A percentile compares a stretch with the other conserved stretches of the same genome.
Conservation (phyloP, 2,888 invertebrate species). For the Melieria picta region DNA sequence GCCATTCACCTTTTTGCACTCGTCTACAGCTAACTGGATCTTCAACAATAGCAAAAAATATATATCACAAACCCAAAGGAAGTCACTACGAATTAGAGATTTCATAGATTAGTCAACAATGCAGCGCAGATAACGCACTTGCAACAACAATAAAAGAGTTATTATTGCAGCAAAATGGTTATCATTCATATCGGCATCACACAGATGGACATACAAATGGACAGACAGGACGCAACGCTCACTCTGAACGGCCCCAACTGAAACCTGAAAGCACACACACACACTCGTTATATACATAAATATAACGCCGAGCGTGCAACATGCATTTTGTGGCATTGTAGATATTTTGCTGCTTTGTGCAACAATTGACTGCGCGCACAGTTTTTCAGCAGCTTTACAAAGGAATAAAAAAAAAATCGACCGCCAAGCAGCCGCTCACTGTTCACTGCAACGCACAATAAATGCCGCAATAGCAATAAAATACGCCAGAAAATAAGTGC, state of each 20-base stretch:
- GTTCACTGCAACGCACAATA: slow-evolving; percentile 34
- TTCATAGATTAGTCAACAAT: not conserved
- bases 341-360: slow-evolving; percentile 11
- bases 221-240: not conserved
- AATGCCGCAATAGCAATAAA: slow-evolving; percentile 44
- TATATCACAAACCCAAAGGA: not conserved
- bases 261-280: not conserved
- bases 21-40: not conserved
- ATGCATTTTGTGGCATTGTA: slow-evolving; percentile 36
- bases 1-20: too few relatives aligned
- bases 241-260: not conserved
- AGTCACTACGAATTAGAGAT: too few relatives aligned
- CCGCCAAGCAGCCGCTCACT: too few relatives aligned
- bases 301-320: slow-evolving; percentile 35
- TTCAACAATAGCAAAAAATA: not conserved
- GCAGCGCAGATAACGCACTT: slow-evolving; percentile 27
- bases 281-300: slow-evolving; percentile 12
- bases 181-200: slow-evolving; percentile 29
- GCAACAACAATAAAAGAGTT: slow-evolving; percentile 17
- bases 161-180: not conserved
- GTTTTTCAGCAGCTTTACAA: slow-evolving; percentile 5
- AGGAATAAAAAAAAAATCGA: too few relatives aligned
- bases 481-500: slow-evolving; percentile 31
- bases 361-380: slow-evolving; percentile 42
- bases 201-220: slow-evolving; percentile 16